Evolutionary conservation across 2,888 invertebrate genomes (phyloP), one percentile per base, ranked within the genome.

Genomic region (Eremobia ochroleuca): DNA sequence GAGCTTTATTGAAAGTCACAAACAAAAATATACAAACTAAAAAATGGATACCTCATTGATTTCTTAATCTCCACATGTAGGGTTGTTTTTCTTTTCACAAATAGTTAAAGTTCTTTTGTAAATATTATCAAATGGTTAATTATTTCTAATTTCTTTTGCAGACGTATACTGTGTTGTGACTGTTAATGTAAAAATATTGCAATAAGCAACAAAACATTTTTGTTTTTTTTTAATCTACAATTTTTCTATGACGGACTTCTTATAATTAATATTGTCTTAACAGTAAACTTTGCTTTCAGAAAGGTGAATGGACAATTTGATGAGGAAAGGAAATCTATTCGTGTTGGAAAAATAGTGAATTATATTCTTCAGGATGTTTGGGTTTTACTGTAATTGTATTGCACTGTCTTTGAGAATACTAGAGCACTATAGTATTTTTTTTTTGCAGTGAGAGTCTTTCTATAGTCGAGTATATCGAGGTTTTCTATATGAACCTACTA

Each of bases 241-340:
- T 55, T 75, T 49, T 72, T 73, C 37, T 40, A 52, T 49, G 8
- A 40, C 66, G 72, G 68, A 77, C 31, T 66, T 31, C 81, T 72
- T 77, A 77, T 43, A 69, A 11, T 76, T 66, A 84, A 58, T 84
- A 82, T 84, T 82, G 85, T 84, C 83, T 66, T 34, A 73, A 31
- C 28, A 83, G 37, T 73, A 73, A 62, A 81, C 31, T 72, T 73
- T 55, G 58, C 25, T 55, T 71, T 62, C 9, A 67, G 15, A 59
- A 43, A 64, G 15, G 15, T 13, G 25, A 31, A 13, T 4, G 4
- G 34, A 13, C 9, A 4, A 43, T 43, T 43, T 43, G 43, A 43
- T 1, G 2, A 13, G 1, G 28, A 4, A n/a, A 21, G 0, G 11
- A 31, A 3, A 21, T 25, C 15, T 58, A 28, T 46, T 52, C 28